Evolutionary conservation across 2,113 vertebrate genomes (phyloP).

Genomic region (Seriola dumerili): DNA sequence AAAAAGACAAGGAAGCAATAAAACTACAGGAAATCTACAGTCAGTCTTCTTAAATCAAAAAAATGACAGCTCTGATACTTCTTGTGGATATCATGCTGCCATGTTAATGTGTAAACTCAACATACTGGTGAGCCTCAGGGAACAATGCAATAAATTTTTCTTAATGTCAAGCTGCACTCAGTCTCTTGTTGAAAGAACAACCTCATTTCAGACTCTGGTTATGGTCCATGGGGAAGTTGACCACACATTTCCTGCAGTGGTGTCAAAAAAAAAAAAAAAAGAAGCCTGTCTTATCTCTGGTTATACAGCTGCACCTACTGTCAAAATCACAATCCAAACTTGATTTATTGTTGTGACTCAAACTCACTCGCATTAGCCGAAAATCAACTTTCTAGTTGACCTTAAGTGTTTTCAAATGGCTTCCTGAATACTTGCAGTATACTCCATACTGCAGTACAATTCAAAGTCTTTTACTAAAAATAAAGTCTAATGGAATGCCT

Average conservation of each 20-base stretch:
- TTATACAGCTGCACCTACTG: constrained; percentile 37
- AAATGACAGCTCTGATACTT: constrained; percentile 1
- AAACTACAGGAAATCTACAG: constrained; percentile 11
- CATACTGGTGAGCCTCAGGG: neutral
- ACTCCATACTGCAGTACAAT: neutral
- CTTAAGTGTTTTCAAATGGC: neutral
- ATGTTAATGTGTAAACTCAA: constrained; percentile 12
- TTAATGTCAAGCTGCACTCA: constrained; percentile 9
- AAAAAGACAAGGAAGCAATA: constrained; percentile 20
- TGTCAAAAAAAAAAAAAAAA: constrained; percentile 23
- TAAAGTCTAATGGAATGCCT: neutral
- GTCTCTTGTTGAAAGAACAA: neutral
- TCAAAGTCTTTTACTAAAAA: neutral
- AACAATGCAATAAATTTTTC: neutral
- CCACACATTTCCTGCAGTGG: constrained; percentile 57
- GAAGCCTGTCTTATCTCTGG: constrained; percentile 11
- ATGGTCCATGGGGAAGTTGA: constrained; percentile 29
- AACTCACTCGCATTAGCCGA: neutral
- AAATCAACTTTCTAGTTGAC: neutral
- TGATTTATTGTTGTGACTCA: neutral
- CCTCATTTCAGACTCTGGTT: neutral
- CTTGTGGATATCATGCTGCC: neutral
- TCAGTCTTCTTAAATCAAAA: neutral
- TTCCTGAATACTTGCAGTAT: neutral
- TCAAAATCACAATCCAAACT: constrained; percentile 24